A percentile compares a stretch with the other conserved stretches of the same genome.
Conservation (phyloP, 1,140 invertebrate species). For the Lucilia sericata region DNA sequence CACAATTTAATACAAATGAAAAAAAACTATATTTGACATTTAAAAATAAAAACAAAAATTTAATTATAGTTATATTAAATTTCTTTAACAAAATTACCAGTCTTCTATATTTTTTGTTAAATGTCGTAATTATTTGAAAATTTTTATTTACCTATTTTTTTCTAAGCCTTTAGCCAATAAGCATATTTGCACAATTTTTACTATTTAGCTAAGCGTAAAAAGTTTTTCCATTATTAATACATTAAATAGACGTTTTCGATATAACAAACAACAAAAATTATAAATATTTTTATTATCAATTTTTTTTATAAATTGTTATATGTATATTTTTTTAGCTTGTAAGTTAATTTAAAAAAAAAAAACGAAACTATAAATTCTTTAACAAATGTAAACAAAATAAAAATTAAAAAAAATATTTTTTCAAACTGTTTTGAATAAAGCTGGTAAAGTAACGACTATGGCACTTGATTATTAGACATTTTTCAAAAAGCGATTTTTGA, state of each 20-base stretch:
- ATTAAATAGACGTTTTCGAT: constrained; percentile 35
- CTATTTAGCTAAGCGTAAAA: constrained; percentile 46
- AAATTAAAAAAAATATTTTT: too few species aligned
- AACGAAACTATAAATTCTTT: background rate
- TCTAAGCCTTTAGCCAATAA: constrained; percentile 49
- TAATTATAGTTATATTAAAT: background rate
- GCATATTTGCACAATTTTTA: constrained; percentile 59
- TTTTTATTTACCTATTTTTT: background rate
- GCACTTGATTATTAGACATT: too few species aligned
- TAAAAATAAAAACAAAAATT: background rate
- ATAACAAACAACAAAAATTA: background rate
- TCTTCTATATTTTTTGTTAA: background rate
- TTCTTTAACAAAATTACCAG: background rate
- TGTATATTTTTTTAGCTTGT: background rate
- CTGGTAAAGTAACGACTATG: too few species aligned
- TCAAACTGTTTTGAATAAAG: too few species aligned
- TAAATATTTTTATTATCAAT: constrained; percentile 1
- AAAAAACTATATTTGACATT: background rate
- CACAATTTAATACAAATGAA: constrained; percentile 45
- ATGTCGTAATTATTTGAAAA: background rate
- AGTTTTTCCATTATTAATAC: constrained; percentile 61
- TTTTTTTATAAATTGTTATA: background rate
- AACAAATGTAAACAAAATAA: background rate
- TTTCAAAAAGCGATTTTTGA: too few species aligned
- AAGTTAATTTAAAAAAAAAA: constrained; percentile 11